Base-by-base conservation (phyloP, 2,113 vertebrate species). In the Indri indri region DNA sequence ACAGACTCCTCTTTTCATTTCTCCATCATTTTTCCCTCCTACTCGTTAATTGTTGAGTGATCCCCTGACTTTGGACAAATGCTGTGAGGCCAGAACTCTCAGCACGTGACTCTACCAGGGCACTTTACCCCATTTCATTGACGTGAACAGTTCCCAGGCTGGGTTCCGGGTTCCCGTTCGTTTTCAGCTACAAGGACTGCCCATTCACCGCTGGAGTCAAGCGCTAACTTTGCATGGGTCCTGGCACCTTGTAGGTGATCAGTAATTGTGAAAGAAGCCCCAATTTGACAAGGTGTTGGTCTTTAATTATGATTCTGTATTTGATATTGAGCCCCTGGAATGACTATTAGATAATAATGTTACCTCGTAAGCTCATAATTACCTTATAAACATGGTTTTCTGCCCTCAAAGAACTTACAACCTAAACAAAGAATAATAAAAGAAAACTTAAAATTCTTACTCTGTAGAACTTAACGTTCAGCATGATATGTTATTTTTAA, bases 361-460 rank as follows among this genome's bases (percentile, higher is more conserved):
- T 32, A 68, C 40, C 42, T n/a, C 14, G 47, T 63, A 63, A 73
- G 54, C 52, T 66, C 17, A 17, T 50, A 57, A 71, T 68, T 73
- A 68, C 50, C 71, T 91, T 66, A 74, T 11, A 70, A 42, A 23
- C n/a, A 37, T 30, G n/a, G 16, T 79, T 87, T 68, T 68, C 90
- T 91, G 81, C 45, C 70, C 70, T 95, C 76, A 71, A 70, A 77
- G 63, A 93, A 79, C 63, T 50, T 89, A 85, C 1, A 65, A 22
- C 90, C 73, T 73, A 79, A 95, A 96, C 77, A 74, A 89, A 81
- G 25, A 47, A n/a, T 37, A 80, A 89, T 16, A 59, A 83, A 76
- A 90, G 85, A 86, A 94, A 87, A 71, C 32, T 37, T 42, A 54
- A 84, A 82, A 76, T 73, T 52, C 54, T 59, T 73, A 27, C 23